Conservation (phyloP, 1,140 invertebrate species). For the Druon quercuslanigerum region DNA sequence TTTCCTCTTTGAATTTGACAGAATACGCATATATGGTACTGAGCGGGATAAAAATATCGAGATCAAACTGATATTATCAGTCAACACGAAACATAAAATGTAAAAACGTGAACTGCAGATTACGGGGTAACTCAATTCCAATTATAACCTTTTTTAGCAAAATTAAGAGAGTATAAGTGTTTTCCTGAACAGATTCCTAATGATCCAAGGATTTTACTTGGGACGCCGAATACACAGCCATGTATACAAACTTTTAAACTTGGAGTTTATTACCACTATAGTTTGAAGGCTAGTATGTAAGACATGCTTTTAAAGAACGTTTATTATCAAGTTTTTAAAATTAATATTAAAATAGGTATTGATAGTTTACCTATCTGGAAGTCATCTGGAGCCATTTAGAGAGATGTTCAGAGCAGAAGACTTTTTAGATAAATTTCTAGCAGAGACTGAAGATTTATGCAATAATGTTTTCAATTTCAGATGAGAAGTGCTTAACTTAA, state of each 20-base stretch:
- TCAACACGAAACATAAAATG: too few relatives aligned
- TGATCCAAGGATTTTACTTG: not conserved
- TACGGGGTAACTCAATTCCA: not conserved
- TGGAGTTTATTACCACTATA: slow-evolving; percentile 37
- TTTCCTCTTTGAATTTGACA: too few relatives aligned
- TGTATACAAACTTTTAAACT: slow-evolving; percentile 21
- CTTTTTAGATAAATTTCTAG: slow-evolving; percentile 36
- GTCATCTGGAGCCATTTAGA: not conserved
- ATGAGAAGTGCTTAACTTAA: not conserved
- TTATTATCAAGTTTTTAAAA: slow-evolving; percentile 20
- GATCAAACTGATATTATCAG: too few relatives aligned
- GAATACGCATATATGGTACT: too few relatives aligned
- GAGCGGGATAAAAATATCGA: too few relatives aligned
- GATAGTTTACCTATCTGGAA: not conserved
- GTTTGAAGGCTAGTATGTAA: slow-evolving; percentile 27
- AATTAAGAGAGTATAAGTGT: not conserved
- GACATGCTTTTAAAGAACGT: slow-evolving; percentile 29
- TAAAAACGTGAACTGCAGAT: not conserved
- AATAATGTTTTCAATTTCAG: slow-evolving; percentile 31
- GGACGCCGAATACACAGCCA: slow-evolving; percentile 18
- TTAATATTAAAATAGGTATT: slow-evolving; percentile 34
- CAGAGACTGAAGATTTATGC: slow-evolving; percentile 33
- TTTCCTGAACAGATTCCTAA: not conserved
- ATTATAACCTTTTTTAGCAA: not conserved
- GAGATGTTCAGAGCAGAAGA: slow-evolving; percentile 34